Evolutionary conservation across 2,888 invertebrate species (phyloP).

Genomic region (Hyppa rectilinea): DNA sequence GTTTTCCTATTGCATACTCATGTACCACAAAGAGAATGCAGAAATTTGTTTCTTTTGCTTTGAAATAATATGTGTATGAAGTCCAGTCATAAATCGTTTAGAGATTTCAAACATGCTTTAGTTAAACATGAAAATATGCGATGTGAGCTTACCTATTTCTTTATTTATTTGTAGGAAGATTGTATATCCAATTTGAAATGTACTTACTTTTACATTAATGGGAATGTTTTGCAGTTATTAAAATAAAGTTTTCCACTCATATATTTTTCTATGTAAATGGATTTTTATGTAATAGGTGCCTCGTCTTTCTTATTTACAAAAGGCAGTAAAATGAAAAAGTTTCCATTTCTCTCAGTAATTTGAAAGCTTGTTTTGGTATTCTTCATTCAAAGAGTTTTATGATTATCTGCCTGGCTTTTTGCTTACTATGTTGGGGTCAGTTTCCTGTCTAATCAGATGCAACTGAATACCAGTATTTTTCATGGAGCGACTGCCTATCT

Average conservation of each 20-base stretch:
- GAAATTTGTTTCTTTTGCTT: conserved; percentile 54
- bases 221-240: conserved; percentile 18
- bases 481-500: too few relatives aligned
- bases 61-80: conserved; percentile 46
- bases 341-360: not conserved
- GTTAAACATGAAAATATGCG: conserved; percentile 51
- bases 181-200: conserved; percentile 16
- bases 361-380: not conserved
- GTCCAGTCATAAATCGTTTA: conserved; percentile 52
- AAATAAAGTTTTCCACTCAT: not conserved
- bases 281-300: conserved; percentile 11
- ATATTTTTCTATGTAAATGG: conserved; percentile 1
- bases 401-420: too few relatives aligned
- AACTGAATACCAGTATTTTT: too few relatives aligned
- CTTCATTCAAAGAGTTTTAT: conserved; percentile 12
- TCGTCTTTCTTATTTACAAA: not conserved
- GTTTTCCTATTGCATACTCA: conserved; percentile 18
- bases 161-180: conserved; percentile 27
- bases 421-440: too few relatives aligned
- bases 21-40: conserved; percentile 49
- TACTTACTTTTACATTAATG: conserved; percentile 33
- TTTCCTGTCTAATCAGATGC: too few relatives aligned
- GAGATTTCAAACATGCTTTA: conserved; percentile 59
- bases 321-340: not conserved
- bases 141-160: conserved; percentile 34